Base-by-base conservation (phyloP, 2,888 invertebrate species). In the Drosophila borealis region DNA sequence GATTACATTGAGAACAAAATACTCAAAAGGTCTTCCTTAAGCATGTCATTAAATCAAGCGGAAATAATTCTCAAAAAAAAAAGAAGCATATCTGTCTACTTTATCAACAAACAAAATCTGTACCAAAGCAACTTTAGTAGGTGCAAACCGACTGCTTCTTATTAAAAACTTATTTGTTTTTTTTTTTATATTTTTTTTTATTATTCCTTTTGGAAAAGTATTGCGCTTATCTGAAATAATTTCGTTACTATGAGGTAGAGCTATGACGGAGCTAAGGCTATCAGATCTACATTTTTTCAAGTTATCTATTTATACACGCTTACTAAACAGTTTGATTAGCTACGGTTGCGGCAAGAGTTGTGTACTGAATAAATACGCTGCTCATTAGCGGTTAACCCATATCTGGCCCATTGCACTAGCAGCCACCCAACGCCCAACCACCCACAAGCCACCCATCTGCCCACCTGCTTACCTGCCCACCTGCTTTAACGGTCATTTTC, bases 341-440 rank as follows among this genome's bases (percentile, higher is more conserved):
- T 19, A 10, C 17, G 17, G 17, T 50, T 25, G 57, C 33, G 34
- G 5, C 19, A 13, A 17, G 4, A 11, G 56, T 36, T 4, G 29
- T 11, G 4, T 11, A 1, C 34, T 10, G 11, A 29, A 17, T 13
- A 42, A 33, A 53, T 33, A 33, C 39, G 39, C 48, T 21, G 49
- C 70, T 75, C 70, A 75, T 78, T 75, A 75, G 63, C 51, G 56
- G 60, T 61, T 66, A 61, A 25, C 60, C 39, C 4, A 11, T n/a
- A 17, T 19, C 17, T 36, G 17, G 14, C 11, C n/a, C 21, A 19
- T 42, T 50, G 14, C 41, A 11, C 17, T 13, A 2, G 10, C 21
- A 4, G 37, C 11, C 0, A 29, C 34, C 36, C 34, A 14, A 25
- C 11, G 21, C 37, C 51, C 51, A 9, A 8, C 29, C 17, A 17